phyloP scores from a whole-genome alignment of 2,797 vertebrate species.

The Hypotaenidia okinawae region DNA sequence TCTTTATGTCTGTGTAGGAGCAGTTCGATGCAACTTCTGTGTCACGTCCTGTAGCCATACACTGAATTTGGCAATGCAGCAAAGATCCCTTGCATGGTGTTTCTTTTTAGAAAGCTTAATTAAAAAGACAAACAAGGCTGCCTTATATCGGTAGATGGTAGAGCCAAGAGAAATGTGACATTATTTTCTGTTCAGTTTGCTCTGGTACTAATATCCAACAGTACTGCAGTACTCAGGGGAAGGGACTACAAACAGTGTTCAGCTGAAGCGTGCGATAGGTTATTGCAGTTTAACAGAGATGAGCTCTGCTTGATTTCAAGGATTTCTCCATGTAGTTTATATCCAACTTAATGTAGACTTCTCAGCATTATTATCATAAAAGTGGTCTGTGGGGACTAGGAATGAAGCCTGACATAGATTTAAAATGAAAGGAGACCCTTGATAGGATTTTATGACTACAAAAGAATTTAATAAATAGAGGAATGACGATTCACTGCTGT shows the following conservation, averaged over 20 bases:
- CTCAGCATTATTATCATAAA: conserved; percentile 24
- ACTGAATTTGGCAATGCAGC: neutral
- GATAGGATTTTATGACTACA: conserved; percentile 36
- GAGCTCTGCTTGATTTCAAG: conserved; percentile 54
- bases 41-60: neutral
- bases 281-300: conserved; percentile 51
- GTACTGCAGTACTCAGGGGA: conserved; percentile 28
- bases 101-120: conserved; percentile 5
- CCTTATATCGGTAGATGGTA: neutral
- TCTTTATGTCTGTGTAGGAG: neutral
- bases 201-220: neutral
- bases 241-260: conserved; percentile 27
- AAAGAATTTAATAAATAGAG: conserved; percentile 38
- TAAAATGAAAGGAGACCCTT: conserved; percentile 35
- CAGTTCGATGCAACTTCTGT: neutral
- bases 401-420: conserved; percentile 19
- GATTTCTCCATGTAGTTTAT: conserved; percentile 52
- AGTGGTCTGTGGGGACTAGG: conserved; percentile 3
- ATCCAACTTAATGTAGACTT: conserved; percentile 28
- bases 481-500: conserved; percentile 9
- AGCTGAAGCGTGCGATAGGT: conserved; percentile 29
- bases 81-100: neutral
- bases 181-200: conserved; percentile 49
- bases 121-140: neutral
- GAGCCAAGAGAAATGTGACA: neutral